A percentile compares a stretch with the other conserved stretches of the same genome.
These are phyloP conservation scores for Propithecus perrieri DNA, from an alignment of 2,797 vertebrate species.

Conservation along the genomic window DNA sequence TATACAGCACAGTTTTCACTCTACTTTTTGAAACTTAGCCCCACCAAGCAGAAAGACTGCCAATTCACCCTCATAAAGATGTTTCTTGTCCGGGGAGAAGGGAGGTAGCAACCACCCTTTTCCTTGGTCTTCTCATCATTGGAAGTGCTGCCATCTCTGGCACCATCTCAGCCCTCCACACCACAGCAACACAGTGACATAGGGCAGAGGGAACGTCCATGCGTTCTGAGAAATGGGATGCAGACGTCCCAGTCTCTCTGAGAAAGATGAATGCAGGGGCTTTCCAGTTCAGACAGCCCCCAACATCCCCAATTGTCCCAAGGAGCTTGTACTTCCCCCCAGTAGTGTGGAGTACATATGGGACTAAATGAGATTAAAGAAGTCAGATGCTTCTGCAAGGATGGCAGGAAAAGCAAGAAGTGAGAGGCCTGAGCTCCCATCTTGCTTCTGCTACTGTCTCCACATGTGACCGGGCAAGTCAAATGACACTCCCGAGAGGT, in stretches of 20 bases:
- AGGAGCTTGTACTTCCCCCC: not conserved
- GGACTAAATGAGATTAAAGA: not conserved
- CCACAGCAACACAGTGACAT: not conserved
- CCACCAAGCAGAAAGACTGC: not conserved
- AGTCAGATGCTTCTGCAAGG: not conserved
- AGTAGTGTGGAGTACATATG: fast-evolving
- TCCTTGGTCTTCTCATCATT: not conserved
- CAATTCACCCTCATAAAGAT: not conserved
- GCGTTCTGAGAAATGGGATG: not conserved
- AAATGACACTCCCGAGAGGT: not conserved
- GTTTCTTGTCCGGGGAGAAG: not conserved
- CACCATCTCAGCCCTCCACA: not conserved
- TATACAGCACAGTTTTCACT: not conserved
- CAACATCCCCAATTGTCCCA: not conserved
- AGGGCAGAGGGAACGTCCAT: not conserved
- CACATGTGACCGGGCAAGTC: not conserved
- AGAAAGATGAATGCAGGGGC: not conserved
- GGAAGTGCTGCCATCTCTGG: not conserved
- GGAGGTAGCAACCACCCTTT: not conserved
- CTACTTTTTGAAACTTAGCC: not conserved
- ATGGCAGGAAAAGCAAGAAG: not conserved
- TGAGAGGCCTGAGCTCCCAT: not conserved
- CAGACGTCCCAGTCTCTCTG: not conserved
- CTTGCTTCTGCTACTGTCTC: not conserved
- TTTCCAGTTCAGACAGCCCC: not conserved